A percentile compares a stretch with the other conserved stretches of the same genome.
phyloP scores from a whole-genome alignment of 2,797 vertebrate species.

The Anas acuta region DNA sequence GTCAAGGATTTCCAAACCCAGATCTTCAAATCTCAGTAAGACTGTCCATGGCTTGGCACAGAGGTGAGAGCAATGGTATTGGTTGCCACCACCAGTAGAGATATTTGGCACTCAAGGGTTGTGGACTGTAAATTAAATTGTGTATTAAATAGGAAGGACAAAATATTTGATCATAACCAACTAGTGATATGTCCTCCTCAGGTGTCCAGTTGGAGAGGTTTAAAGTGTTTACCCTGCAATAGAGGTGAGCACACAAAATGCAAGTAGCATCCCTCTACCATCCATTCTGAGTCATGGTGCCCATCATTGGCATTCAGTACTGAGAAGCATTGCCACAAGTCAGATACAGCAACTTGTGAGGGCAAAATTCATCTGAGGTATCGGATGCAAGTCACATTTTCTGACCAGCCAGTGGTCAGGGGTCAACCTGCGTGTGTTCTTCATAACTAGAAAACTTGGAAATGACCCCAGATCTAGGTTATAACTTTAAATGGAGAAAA shows the following conservation, averaged over 20 bases:
- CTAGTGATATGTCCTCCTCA: not conserved
- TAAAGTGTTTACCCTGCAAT: not conserved
- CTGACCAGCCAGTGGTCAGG: rapidly evolving
- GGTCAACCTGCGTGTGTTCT: not conserved
- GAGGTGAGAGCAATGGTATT: not conserved
- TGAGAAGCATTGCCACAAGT: rapidly evolving
- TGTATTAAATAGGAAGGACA: not conserved
- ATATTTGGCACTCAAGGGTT: not conserved
- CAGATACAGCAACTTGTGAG: not conserved
- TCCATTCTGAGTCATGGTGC: not conserved
- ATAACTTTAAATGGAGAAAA: not conserved
- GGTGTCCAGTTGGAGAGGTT: not conserved
- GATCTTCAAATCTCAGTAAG: not conserved
- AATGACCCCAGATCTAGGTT: not conserved
- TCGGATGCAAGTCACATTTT: not conserved
- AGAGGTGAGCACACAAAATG: not conserved
- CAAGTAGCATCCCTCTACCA: not conserved
- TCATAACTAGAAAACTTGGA: not conserved
- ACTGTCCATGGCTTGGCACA: not conserved
- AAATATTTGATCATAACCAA: not conserved
- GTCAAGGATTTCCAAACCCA: not conserved
- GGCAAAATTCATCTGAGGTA: not conserved
- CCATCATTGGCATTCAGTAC: rapidly evolving
- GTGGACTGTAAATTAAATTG: not conserved
- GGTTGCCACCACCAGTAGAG: not conserved